phyloP scores from a whole-genome alignment of 2,797 vertebrate species.

The Poecilia wingei region DNA sequence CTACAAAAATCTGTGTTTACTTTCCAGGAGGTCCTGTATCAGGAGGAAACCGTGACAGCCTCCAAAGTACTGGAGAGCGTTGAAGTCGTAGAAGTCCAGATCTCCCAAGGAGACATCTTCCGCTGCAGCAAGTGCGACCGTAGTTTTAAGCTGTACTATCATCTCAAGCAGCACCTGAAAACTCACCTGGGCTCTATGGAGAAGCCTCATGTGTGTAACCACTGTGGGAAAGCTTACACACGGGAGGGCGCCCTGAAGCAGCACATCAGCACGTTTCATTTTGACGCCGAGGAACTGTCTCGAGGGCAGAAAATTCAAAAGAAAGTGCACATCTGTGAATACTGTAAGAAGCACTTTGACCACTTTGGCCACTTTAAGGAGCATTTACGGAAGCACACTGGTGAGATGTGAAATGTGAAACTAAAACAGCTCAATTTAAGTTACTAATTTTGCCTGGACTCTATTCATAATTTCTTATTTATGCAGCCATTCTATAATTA shows the following conservation, averaged over 20 bases:
- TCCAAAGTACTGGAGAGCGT: conserved; percentile 93
- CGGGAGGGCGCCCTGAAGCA: conserved; percentile 95
- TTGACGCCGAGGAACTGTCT: conserved; percentile 89
- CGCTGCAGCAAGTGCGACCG: conserved; percentile 96
- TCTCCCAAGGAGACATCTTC: conserved; percentile 95
- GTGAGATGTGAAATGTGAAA: conserved; percentile 73
- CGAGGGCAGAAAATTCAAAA: conserved; percentile 91
- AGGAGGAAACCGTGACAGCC: conserved; percentile 83
- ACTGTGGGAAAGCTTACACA: conserved; percentile 94
- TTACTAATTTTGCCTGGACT: not conserved
- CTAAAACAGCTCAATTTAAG: not conserved
- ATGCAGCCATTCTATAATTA: not conserved
- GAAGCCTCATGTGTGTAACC: conserved; percentile 90
- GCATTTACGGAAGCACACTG: conserved; percentile 96
- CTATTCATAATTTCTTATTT: not conserved
- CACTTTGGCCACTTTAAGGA: conserved; percentile 99
- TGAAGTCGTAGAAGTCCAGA: conserved; percentile 96
- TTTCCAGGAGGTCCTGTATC: conserved; percentile 74
- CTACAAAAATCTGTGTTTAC: conserved; percentile 4
- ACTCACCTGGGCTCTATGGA: conserved; percentile 83
- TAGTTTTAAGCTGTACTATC: conserved; percentile 97
- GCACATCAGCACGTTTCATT: conserved; percentile 91
- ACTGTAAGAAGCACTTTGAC: conserved; percentile 97
- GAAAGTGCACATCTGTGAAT: conserved; percentile 96
- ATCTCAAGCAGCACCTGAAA: conserved; percentile 98